phyloP scores from a whole-genome alignment of 2,888 invertebrate genomes.

The Phengaris alcon region DNA sequence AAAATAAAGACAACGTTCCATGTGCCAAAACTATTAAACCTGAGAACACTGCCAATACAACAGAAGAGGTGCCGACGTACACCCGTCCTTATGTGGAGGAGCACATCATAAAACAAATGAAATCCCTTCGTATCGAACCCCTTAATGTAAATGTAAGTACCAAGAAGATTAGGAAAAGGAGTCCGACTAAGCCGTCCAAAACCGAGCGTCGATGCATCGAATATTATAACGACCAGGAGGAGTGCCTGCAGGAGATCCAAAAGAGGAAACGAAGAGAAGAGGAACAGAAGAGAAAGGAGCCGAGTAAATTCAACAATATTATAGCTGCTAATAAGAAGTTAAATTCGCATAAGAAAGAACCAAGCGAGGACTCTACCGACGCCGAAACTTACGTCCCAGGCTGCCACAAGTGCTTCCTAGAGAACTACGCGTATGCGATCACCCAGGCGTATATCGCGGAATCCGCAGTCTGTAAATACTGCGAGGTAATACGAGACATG shows the following conservation, averaged over 20 bases:
- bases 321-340: conserved; percentile 61
- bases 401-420: conserved; percentile 74
- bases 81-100: conserved; percentile 68
- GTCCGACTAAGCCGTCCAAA: conserved; percentile 68
- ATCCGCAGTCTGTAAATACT: conserved; percentile 68
- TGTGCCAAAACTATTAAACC: conserved; percentile 57
- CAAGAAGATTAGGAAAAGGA: conserved; percentile 58
- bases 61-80: conserved; percentile 56
- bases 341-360: conserved; percentile 54
- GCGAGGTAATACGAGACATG: conserved; percentile 73
- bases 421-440: conserved; percentile 71
- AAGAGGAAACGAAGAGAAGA: conserved; percentile 64
- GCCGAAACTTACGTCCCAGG: conserved; percentile 63
- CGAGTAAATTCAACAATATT: conserved; percentile 52
- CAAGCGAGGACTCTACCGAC: conserved; percentile 72
- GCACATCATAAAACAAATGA: conserved; percentile 74
- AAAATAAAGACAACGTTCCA: conserved; percentile 57
- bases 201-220: conserved; percentile 69
- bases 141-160: conserved; percentile 62
- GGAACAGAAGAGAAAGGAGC: conserved; percentile 59
- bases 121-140: conserved; percentile 70
- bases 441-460: conserved; percentile 70
- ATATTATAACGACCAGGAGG: conserved; percentile 82
- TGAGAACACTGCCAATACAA: conserved; percentile 50
- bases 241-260: conserved; percentile 77